Conservation (phyloP, 2,888 invertebrate species). For the Ormyrus pomaceus region DNA sequence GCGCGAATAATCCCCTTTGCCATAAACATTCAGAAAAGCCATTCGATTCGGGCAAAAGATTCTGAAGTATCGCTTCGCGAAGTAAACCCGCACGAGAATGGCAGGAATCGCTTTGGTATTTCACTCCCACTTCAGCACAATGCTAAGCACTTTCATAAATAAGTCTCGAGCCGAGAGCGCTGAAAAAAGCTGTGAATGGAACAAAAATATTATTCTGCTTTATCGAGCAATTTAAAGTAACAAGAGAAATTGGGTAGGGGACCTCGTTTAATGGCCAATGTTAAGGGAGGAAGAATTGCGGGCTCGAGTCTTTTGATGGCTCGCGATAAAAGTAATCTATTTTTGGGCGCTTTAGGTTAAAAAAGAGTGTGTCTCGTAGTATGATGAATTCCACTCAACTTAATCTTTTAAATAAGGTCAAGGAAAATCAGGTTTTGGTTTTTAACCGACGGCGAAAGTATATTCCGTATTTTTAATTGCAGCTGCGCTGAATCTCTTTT, state of each 20-base stretch:
- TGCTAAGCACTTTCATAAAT: too few relatives aligned
- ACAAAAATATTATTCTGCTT: too few relatives aligned
- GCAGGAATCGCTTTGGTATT: too few relatives aligned
- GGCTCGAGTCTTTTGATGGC: conserved; percentile 15
- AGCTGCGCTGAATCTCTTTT: neutral
- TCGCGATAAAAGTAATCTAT: conserved; percentile 23
- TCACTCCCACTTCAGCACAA: too few relatives aligned
- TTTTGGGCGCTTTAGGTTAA: conserved; percentile 1
- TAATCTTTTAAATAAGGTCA: conserved; percentile 40
- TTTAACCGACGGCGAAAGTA: neutral
- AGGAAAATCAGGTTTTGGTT: conserved; percentile 8
- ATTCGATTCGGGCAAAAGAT: too few relatives aligned
- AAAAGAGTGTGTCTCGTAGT: conserved; percentile 9
- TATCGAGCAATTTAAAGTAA: too few relatives aligned
- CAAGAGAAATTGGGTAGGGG: neutral
- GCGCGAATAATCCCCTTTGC: too few relatives aligned
- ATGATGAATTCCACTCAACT: conserved; percentile 45
- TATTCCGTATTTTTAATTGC: neutral
- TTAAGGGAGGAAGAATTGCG: neutral
- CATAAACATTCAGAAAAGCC: too few relatives aligned
- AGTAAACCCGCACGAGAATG: too few relatives aligned
- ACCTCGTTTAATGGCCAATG: neutral
- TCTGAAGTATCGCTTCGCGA: too few relatives aligned
- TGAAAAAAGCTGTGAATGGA: too few relatives aligned
- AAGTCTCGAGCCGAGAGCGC: too few relatives aligned